Evolutionary conservation across 1,140 invertebrate species (phyloP).

Genomic region (Argopecten irradians): DNA sequence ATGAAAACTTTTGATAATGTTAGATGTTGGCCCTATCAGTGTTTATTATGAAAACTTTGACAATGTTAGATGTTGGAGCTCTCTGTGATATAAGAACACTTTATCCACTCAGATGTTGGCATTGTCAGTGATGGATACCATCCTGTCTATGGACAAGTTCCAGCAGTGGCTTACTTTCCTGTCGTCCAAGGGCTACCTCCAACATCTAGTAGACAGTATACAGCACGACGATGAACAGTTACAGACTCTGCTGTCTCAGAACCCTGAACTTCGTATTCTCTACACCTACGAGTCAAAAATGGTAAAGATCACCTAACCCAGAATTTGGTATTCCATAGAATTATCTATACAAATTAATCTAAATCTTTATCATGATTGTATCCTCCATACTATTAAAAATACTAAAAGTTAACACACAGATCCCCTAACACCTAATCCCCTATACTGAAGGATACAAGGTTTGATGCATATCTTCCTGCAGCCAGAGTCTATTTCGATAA

Average conservation of each 20-base stretch:
- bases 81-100: slow-evolving; percentile 36
- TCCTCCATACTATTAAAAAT: no score
- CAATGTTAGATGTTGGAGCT: not conserved
- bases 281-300: slow-evolving; percentile 94
- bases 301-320: slow-evolving; percentile 81
- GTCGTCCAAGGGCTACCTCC: slow-evolving; percentile 87
- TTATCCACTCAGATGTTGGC: slow-evolving; percentile 90
- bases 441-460: no score
- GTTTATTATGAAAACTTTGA: no score
- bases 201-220: slow-evolving; percentile 89
- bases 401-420: no score
- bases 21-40: no score
- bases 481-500: no score
- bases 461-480: no score
- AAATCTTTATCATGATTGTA: no score
- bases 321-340: slow-evolving; percentile 84
- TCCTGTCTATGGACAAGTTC: slow-evolving; percentile 86
- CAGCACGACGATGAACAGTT: slow-evolving; percentile 85
- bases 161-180: slow-evolving; percentile 87
- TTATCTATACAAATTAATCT: no score
- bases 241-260: slow-evolving; percentile 83
- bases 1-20: no score
- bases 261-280: slow-evolving; percentile 84
- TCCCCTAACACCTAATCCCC: no score
- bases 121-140: slow-evolving; percentile 87